phyloP scores from a whole-genome alignment of 2,797 vertebrate genomes.

The Acipenser oxyrinchus region DNA sequence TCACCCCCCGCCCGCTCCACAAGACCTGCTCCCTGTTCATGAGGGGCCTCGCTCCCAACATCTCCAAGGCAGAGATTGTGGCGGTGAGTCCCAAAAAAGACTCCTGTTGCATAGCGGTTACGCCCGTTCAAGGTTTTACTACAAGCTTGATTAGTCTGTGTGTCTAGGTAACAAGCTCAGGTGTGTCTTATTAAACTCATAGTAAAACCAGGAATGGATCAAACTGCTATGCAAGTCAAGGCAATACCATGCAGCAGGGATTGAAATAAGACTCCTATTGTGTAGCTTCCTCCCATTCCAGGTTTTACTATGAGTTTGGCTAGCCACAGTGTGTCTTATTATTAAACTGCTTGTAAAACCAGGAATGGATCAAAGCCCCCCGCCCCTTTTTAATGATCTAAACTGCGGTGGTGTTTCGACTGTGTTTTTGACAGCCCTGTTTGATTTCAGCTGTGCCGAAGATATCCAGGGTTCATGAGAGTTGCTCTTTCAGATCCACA shows the following conservation, averaged over 20 bases:
- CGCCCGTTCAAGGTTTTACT: not conserved
- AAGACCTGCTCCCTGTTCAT: conserved; percentile 86
- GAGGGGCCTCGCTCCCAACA: conserved; percentile 82
- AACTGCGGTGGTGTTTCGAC: not conserved
- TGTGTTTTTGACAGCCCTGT: not conserved
- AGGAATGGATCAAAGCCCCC: too few relatives aligned
- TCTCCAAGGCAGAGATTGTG: conserved; percentile 82
- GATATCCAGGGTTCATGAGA: conserved; percentile 81
- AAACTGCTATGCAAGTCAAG: too few relatives aligned
- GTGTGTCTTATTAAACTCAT: too few relatives aligned
- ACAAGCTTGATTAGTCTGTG: not conserved
- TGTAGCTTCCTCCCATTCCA: not conserved
- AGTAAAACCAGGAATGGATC: too few relatives aligned
- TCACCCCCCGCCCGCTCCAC: conserved; percentile 77
- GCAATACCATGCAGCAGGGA: too few relatives aligned
- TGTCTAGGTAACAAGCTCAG: too few relatives aligned
- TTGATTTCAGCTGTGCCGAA: conserved; percentile 66
- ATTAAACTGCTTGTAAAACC: not conserved
- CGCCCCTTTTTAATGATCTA: too few relatives aligned
- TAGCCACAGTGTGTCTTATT: not conserved
- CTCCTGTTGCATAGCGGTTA: not conserved
- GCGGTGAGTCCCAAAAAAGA: conserved; percentile 58
- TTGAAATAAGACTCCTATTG: not conserved
- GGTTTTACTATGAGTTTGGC: not conserved
- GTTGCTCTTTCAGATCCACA: conserved; percentile 86